Evolutionary conservation across 2,888 invertebrate genomes (phyloP).

Genomic region (Rhyacophila evoluta): DNA sequence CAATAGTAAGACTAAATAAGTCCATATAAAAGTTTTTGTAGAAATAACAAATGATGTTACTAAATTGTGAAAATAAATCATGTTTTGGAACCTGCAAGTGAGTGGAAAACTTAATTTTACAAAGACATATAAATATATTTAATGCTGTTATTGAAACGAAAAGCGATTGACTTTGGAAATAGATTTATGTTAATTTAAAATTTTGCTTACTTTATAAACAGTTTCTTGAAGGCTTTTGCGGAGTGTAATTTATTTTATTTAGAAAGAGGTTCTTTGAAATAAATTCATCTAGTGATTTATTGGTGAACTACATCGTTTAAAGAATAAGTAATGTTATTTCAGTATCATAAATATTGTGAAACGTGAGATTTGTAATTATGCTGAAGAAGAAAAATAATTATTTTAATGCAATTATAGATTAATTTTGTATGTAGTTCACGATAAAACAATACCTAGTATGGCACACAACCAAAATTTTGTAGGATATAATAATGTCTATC

Average conservation of each 20-base stretch:
- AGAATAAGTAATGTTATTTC: neutral
- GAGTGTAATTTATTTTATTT: neutral
- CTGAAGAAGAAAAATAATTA: no score
- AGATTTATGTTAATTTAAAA: slow-evolving; percentile 1
- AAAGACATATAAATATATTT: neutral
- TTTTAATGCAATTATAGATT: no score
- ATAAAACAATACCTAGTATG: no score
- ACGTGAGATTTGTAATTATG: no score
- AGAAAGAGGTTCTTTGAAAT: neutral
- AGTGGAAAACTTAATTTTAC: neutral
- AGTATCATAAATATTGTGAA: neutral
- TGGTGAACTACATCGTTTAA: neutral
- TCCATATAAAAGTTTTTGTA: no score
- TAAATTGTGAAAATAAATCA: no score
- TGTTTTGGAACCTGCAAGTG: neutral
- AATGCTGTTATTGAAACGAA: neutral
- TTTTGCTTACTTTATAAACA: slow-evolving; percentile 15
- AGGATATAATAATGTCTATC: no score
- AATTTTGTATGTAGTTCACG: no score
- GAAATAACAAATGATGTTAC: no score
- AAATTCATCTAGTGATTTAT: neutral
- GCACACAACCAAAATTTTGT: no score
- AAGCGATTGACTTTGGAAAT: slow-evolving; percentile 8
- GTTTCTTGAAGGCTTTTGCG: neutral
- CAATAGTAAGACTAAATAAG: no score